A percentile compares a stretch with the other conserved stretches of the same genome.
These are phyloP conservation scores for Homarus gammarus DNA, from an alignment of 2,888 invertebrate genomes.

Conservation along the genomic window DNA sequence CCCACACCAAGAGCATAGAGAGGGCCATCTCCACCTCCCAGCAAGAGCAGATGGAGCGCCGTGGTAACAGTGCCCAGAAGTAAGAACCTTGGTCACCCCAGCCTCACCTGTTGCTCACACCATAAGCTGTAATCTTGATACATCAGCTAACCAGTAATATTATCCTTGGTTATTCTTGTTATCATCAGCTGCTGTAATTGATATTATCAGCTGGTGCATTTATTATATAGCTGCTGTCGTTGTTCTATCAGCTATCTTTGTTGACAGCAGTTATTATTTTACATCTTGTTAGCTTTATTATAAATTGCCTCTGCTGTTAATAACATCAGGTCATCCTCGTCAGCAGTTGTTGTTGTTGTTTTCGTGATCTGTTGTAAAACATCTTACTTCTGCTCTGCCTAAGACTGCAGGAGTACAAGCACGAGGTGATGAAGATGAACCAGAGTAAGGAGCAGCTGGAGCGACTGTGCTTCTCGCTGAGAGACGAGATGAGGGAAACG, in stretches of 20 bases:
- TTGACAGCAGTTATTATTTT: no score
- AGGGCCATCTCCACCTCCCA: slow-evolving; percentile 55
- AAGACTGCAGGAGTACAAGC: slow-evolving; percentile 75
- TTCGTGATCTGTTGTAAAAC: no score
- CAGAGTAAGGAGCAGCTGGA: slow-evolving; percentile 75
- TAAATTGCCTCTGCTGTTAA: no score
- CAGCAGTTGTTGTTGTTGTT: no score
- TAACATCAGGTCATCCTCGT: no score
- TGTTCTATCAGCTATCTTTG: no score
- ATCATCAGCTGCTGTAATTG: background rate
- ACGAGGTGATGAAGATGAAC: slow-evolving; percentile 72
- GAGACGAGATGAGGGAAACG: slow-evolving; percentile 72
- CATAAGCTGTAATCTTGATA: no score
- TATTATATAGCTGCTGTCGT: no score
- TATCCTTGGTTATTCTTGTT: background rate
- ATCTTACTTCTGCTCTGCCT: no score
- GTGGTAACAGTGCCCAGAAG: slow-evolving; percentile 57
- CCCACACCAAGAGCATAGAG: slow-evolving; percentile 71
- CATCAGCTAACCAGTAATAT: no score
- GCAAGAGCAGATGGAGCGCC: slow-evolving; percentile 60
- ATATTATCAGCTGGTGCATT: background rate
- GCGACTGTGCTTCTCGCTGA: slow-evolving; percentile 63
- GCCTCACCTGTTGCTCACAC: background rate
- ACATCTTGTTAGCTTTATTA: no score
- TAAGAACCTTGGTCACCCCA: background rate